A percentile compares a stretch with the other conserved stretches of the same genome.
These are phyloP conservation scores for Nothobranchius furzeri DNA, from an alignment of 2,113 vertebrate species.

Conservation along the genomic window DNA sequence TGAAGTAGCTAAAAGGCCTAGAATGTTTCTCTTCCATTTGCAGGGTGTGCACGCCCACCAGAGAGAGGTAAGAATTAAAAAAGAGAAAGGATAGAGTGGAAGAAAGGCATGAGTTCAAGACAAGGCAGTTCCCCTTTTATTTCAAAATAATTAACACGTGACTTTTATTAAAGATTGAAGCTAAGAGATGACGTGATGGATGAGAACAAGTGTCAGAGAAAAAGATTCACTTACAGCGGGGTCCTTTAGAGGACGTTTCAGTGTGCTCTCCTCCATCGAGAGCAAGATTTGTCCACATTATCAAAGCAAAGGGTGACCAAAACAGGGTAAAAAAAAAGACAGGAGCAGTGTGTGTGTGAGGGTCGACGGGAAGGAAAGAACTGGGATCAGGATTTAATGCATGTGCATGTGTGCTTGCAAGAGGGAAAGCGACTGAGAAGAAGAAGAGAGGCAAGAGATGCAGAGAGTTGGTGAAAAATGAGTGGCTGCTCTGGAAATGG, in stretches of 20 bases:
- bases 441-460: conserved; percentile 46
- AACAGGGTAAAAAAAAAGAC: conserved; percentile 20
- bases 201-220: neutral
- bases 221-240: conserved; percentile 59
- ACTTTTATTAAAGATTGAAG: too few species aligned
- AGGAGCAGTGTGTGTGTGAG: conserved; percentile 26
- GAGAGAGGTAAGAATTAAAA: conserved; percentile 15
- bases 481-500: conserved; percentile 64
- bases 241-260: conserved; percentile 56
- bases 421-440: conserved; percentile 13
- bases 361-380: conserved; percentile 15
- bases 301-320: conserved; percentile 31
- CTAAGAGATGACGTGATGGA: conserved; percentile 7
- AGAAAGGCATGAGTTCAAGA: neutral
- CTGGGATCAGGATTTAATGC: conserved; percentile 38
- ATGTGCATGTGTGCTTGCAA: conserved; percentile 42
- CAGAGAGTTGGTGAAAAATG: conserved; percentile 54
- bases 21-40: conserved; percentile 18
- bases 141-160: too few species aligned
- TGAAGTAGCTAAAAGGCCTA: conserved; percentile 21
- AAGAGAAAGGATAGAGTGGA: conserved; percentile 8
- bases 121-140: too few species aligned
- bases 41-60: conserved; percentile 12
- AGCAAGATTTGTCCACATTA: conserved; percentile 45
- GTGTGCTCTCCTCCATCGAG: conserved; percentile 47